Evolutionary conservation across 1,140 invertebrate species (phyloP).

Genomic region (Harpegnathos saltator): DNA sequence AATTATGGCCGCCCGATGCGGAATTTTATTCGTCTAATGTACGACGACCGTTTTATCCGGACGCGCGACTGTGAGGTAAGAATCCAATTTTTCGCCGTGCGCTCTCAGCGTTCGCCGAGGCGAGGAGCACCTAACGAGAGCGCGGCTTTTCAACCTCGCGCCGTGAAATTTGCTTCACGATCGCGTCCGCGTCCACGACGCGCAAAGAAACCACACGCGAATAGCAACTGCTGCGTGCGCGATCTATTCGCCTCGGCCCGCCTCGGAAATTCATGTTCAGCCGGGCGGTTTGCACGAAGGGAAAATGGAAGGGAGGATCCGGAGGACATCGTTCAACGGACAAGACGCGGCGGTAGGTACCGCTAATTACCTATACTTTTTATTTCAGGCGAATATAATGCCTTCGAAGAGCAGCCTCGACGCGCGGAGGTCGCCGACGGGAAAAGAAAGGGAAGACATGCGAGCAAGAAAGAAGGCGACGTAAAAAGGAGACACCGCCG

Average conservation of each 20-base stretch:
- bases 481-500: conserved; percentile 29
- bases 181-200: conserved; percentile 24
- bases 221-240: no score
- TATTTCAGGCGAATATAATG: conserved; percentile 70
- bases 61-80: conserved; percentile 2
- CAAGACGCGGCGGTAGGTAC: conserved; percentile 70
- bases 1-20: neutral
- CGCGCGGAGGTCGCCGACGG: conserved; percentile 13
- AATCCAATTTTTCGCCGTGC: conserved; percentile 21
- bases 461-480: conserved; percentile 27
- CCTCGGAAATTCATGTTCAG: conserved; percentile 53
- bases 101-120: neutral
- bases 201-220: no score
- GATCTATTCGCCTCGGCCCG: neutral
- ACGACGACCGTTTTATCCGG: neutral
- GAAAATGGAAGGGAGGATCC: conserved; percentile 49
- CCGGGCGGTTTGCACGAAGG: neutral
- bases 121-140: conserved; percentile 44
- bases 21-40: conserved; percentile 8
- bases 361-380: conserved; percentile 70
- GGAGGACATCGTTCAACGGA: conserved; percentile 54
- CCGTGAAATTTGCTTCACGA: neutral
- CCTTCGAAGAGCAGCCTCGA: conserved; percentile 28
- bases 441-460: conserved; percentile 46
- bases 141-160: neutral